Percentiles rank a stretch among this genome's conserved stretches.
phyloP scores from a whole-genome alignment of 2,797 vertebrate genomes.

The Coilia nasus region DNA sequence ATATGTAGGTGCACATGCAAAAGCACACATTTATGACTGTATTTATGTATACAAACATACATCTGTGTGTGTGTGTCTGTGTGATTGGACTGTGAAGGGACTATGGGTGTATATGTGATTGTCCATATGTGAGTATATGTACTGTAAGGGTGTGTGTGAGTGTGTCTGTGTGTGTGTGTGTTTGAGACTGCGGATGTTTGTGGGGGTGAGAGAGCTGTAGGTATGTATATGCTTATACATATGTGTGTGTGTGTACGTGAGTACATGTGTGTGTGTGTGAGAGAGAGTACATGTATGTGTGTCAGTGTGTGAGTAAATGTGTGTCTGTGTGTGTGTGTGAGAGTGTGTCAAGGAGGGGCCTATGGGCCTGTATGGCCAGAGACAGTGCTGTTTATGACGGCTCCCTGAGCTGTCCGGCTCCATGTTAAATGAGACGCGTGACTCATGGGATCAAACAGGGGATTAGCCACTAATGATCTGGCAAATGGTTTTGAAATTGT shows the following conservation, averaged over 20 bases:
- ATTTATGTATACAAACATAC: too few relatives aligned
- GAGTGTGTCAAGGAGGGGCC: constrained; percentile 25
- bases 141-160: too few relatives aligned
- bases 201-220: too few relatives aligned
- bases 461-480: constrained; percentile 79
- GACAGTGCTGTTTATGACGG: constrained; percentile 64
- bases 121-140: too few relatives aligned
- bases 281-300: not conserved
- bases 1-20: too few relatives aligned
- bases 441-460: constrained; percentile 76
- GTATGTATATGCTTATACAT: too few relatives aligned
- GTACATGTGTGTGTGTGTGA: not conserved
- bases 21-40: too few relatives aligned
- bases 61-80: too few relatives aligned
- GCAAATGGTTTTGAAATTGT: constrained; percentile 81
- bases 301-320: not conserved
- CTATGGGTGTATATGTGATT: not conserved
- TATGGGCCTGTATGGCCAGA: constrained; percentile 44
- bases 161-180: too few relatives aligned
- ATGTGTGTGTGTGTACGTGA: not conserved
- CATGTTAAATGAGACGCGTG: constrained; percentile 74
- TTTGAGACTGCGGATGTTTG: too few relatives aligned
- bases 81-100: too few relatives aligned
- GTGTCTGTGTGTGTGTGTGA: not conserved
- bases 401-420: constrained; percentile 60